Percentiles rank a stretch among this genome's conserved stretches.
phyloP scores from a whole-genome alignment of 2,113 vertebrate species.

The Tyrannus savana region DNA sequence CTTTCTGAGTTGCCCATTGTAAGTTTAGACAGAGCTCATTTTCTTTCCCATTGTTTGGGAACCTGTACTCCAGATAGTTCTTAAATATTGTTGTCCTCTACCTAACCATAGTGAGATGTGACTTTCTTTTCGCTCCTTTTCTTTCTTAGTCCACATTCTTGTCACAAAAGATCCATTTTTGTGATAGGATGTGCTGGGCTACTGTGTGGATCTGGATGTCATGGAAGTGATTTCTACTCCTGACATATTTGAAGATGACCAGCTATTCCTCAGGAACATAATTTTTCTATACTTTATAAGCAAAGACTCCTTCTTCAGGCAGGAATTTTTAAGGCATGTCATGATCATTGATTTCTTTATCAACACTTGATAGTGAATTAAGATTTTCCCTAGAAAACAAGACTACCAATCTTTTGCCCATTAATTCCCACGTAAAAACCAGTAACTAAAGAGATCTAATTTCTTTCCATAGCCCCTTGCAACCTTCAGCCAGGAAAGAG shows the following conservation, averaged over 20 bases:
- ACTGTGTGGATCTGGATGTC: not conserved
- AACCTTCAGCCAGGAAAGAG: not conserved
- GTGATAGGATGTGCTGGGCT: not conserved
- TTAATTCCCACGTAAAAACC: not conserved
- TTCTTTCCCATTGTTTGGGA: not conserved
- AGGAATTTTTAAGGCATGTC: not conserved
- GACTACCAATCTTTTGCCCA: not conserved
- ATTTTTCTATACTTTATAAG: not conserved
- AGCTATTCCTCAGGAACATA: not conserved
- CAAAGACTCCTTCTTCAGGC: not conserved
- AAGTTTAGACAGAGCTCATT: not conserved
- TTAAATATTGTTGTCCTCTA: not conserved
- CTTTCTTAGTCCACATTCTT: not conserved
- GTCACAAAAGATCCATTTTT: not conserved
- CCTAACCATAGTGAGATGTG: not conserved
- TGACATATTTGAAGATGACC: not conserved
- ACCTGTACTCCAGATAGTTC: not conserved
- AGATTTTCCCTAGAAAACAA: not conserved
- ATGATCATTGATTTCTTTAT: not conserved
- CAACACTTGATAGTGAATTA: not conserved
- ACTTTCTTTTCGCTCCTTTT: not conserved
- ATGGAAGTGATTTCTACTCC: not conserved
- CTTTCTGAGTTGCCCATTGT: not conserved
- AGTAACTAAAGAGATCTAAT: not conserved
- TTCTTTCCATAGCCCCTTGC: not conserved